A percentile compares a stretch with the other conserved stretches of the same genome.
These are phyloP conservation scores for Oryzias javanicus DNA, from an alignment of 2,113 vertebrate genomes.

Conservation along the genomic window DNA sequence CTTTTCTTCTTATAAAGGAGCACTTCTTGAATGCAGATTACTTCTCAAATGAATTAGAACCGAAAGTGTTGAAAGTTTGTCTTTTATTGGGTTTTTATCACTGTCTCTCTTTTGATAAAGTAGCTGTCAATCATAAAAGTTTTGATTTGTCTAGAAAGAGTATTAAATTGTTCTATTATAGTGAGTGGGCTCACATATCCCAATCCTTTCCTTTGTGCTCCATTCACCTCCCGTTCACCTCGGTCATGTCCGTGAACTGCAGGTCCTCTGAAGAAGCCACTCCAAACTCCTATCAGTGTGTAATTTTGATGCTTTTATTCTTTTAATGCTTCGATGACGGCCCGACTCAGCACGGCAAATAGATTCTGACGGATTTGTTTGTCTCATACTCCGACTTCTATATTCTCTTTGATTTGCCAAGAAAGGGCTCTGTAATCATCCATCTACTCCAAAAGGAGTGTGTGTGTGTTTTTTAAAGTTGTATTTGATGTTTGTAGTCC, in stretches of 20 bases:
- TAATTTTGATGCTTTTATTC: not conserved
- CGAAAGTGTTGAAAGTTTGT: too few relatives aligned
- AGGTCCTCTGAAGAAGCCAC: not conserved
- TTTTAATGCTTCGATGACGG: not conserved
- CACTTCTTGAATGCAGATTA: too few relatives aligned
- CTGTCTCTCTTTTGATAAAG: too few relatives aligned
- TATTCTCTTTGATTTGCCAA: not conserved
- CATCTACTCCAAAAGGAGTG: not conserved
- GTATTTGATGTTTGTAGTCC: not conserved
- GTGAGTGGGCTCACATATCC: too few relatives aligned
- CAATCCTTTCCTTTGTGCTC: not conserved
- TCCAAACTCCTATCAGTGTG: not conserved
- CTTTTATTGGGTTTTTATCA: too few relatives aligned
- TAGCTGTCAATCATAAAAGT: too few relatives aligned
- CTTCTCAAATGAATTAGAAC: too few relatives aligned
- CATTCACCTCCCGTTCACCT: not conserved
- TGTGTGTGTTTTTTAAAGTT: not conserved
- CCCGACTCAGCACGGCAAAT: too few relatives aligned
- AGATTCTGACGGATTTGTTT: not conserved
- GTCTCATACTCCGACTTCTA: not conserved
- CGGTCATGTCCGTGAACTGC: not conserved
- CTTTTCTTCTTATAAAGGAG: too few relatives aligned
- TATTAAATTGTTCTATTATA: too few relatives aligned
- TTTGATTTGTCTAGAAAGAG: too few relatives aligned
- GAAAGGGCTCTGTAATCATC: not conserved